Evolutionary conservation across 2,888 invertebrate genomes (phyloP), one percentile per base, ranked within the genome.

Genomic region (Mythimna ferrago): DNA sequence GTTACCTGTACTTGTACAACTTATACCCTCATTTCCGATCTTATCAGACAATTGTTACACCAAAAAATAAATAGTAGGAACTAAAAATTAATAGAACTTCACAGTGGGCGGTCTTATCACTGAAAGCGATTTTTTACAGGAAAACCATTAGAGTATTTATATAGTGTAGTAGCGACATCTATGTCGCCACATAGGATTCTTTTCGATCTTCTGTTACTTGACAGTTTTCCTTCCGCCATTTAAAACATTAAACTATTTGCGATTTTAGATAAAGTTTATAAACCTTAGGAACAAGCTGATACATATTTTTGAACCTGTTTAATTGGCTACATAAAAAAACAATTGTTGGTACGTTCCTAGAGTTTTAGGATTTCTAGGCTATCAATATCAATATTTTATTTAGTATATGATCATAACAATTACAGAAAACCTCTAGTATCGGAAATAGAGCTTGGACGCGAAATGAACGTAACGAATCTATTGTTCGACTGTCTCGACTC

Each of bases 401-500:
- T 14, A 32, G 38, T 9, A 1, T n/a, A 14, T 35, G n/a, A 16
- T 65, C 35, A 35, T 16, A 16, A 10, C 19, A 6, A 14, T 57
- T 48, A 51, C 85, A 95, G 95, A 78, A 90, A 92, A 1, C 94
- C 95, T 2, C 77, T 95, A 9, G 89, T 90, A 2, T 92, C 94
- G 0, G 81, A 88, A 35, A 54, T 80, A 14, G 85, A 89, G 19
- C 53, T 90, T 54, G 76, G 88, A 3, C 87, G 90, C 71, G 93
- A 93, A 67, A 89, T 94, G 21, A 94, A 95, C 80, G 80, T 94
- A 44, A 93, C 90, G 91, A 91, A 89, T 81, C 82, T 95, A 21
- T 70, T 95, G 32, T 93, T 91, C 83, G 95, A 95, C 82, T 92
- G 93, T 66, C 74, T 95, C 84, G 96, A 95, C 78, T 82, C 92